Base-by-base conservation (phyloP, 2,797 vertebrate genomes). In the Urophycis tenuis region DNA sequence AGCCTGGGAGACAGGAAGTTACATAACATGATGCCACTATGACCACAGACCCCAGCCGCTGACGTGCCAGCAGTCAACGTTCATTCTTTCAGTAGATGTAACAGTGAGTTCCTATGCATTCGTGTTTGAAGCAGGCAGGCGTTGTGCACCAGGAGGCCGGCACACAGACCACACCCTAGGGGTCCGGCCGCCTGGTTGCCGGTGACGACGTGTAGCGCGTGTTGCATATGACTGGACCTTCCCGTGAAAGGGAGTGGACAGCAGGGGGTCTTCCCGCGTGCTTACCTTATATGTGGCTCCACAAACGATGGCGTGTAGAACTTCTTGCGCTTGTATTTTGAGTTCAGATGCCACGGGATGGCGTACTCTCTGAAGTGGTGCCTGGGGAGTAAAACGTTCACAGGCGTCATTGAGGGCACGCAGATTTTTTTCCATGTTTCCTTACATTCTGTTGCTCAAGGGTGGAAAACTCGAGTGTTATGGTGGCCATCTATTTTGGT, bases 331-430 rank as follows among this genome's bases (percentile, higher is more conserved):
- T 92, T 95, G 88, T 99, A 93, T 77, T 83, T 91, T 79, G 14
- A 92, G 80, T 99, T 99, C 89, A 99, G 89, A 89, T 96, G 83
- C 98, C 98, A 99, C 0, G 98, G 97, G 87, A 98, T 93, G 3
- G 95, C 92, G 84, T 96, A 95, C 80, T 97, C 97, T 87, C 92
- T 96, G 85, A 93, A 98, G 31, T 87, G 92, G 85, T 98, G 94
- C 97, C 98, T 99, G 82, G 76, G 74, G 60, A 73, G 73, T 77
- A 87, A 35, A 67, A 77, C 67, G 15, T 22, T 35, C 2, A 22
- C 14, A 15, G 8, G 17, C 14, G 12, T 72, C 29, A 78, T 9
- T 35, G 15, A 76, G 9, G 33, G 12, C 7, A 73, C 11, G 35
- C 60, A 2, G 19, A 60, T 0, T 3, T 4, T 0, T 3, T 4